Percentiles rank a stretch among this genome's conserved stretches.
These are phyloP conservation scores for Mellivora capensis DNA, from an alignment of 2,113 vertebrate species.

Conservation along the genomic window DNA sequence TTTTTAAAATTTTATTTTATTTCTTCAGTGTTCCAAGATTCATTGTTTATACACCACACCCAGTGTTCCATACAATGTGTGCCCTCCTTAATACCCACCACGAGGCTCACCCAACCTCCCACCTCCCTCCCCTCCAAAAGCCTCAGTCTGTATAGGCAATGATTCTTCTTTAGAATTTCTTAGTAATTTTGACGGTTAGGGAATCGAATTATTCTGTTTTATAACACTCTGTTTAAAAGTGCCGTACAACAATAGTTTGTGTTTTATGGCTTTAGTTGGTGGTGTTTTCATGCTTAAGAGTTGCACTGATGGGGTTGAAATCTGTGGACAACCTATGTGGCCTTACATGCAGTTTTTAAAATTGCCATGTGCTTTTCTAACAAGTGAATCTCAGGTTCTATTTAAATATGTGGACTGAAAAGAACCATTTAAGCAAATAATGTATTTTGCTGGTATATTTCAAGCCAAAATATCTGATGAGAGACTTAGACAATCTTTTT, in stretches of 20 bases:
- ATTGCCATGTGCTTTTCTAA: neutral
- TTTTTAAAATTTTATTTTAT: neutral
- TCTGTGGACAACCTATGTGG: neutral
- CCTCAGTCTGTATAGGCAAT: neutral
- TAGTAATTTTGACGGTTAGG: neutral
- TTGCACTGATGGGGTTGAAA: neutral
- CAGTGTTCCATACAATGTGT: too few relatives aligned
- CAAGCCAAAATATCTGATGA: neutral
- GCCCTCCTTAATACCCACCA: too few relatives aligned
- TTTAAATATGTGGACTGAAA: neutral
- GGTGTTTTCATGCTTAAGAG: neutral
- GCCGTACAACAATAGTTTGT: neutral
- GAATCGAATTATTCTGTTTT: neutral
- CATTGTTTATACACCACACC: too few relatives aligned
- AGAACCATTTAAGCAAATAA: neutral
- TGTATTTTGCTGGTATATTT: neutral
- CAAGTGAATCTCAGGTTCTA: neutral
- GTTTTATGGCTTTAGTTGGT: neutral
- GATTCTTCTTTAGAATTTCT: neutral
- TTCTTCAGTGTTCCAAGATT: too few relatives aligned
- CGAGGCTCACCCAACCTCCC: too few relatives aligned
- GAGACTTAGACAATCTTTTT: neutral
- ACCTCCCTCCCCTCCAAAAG: too few relatives aligned
- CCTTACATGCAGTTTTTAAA: neutral
- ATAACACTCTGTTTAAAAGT: neutral